These are phyloP conservation scores for Drosophila limbata DNA, from an alignment of 2,888 invertebrate genomes.

Conservation along the genomic window DNA sequence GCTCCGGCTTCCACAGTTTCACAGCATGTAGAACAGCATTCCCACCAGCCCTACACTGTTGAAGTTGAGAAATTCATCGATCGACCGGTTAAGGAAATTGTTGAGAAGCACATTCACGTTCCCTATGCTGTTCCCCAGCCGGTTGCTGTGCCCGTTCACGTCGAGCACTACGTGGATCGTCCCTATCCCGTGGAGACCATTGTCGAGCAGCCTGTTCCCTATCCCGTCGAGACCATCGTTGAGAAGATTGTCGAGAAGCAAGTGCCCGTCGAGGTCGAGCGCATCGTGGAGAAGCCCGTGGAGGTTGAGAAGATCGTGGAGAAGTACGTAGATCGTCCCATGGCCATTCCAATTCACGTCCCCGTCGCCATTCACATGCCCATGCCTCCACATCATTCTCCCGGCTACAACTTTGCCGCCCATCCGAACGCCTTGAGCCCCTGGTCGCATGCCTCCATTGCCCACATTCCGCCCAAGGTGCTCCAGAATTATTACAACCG, in stretches of 20 bases:
- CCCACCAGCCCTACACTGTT: slow-evolving; percentile 84
- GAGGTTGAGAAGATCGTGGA: slow-evolving; percentile 84
- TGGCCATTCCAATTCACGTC: slow-evolving; percentile 85
- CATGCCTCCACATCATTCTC: slow-evolving; percentile 69
- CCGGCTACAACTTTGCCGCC: slow-evolving; percentile 23
- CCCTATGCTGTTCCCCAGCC: slow-evolving; percentile 87
- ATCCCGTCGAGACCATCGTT: slow-evolving; percentile 85
- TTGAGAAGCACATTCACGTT: slow-evolving; percentile 86
- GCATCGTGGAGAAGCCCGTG: slow-evolving; percentile 88
- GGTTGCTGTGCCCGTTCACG: slow-evolving; percentile 85
- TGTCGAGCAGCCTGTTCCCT: slow-evolving; percentile 86
- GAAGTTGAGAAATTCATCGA: slow-evolving; percentile 80
- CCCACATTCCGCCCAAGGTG: slow-evolving; percentile 77
- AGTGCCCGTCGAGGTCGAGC: slow-evolving; percentile 84
- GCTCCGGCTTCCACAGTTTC: slow-evolving; percentile 11
- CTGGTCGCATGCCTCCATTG: slow-evolving; percentile 53
- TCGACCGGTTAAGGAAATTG: slow-evolving; percentile 86
- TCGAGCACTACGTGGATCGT: slow-evolving; percentile 87
- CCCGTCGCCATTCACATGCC: slow-evolving; percentile 87
- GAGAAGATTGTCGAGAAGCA: slow-evolving; percentile 87
- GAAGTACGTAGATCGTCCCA: slow-evolving; percentile 84
- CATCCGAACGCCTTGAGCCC: slow-evolving; percentile 68
- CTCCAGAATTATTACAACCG: slow-evolving; percentile 79
- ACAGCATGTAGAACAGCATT: slow-evolving; percentile 81
- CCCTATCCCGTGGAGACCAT: slow-evolving; percentile 84